These are phyloP conservation scores for Drosophila suboccidentalis DNA, from an alignment of 2,888 invertebrate genomes.

Conservation along the genomic window DNA sequence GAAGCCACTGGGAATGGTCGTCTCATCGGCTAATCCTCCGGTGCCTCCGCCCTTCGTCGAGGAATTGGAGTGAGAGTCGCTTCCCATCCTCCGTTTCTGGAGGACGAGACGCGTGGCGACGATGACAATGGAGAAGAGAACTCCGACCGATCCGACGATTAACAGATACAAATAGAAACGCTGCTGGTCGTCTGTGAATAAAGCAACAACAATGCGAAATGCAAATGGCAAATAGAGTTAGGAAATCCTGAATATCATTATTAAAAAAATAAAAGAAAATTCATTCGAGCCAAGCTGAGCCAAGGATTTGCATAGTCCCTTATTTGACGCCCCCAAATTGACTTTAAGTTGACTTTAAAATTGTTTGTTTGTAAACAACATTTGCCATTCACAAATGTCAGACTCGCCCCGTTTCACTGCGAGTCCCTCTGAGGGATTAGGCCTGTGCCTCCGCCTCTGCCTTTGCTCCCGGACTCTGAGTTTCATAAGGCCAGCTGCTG, in stretches of 20 bases:
- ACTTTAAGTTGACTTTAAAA: conserved; percentile 47
- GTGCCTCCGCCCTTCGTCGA: conserved; percentile 86
- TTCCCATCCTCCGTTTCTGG: conserved; percentile 88
- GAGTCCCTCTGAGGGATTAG: conserved; percentile 40
- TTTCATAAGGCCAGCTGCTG: conserved; percentile 10
- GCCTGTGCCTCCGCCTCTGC: neutral
- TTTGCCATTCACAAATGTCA: conserved; percentile 48
- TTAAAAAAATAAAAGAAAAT: conserved; percentile 12
- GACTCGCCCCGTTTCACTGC: conserved; percentile 12
- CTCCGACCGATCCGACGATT: conserved; percentile 90
- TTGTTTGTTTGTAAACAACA: conserved; percentile 52
- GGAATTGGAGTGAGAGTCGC: conserved; percentile 84
- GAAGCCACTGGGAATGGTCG: conserved; percentile 93
- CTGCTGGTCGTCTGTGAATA: conserved; percentile 83
- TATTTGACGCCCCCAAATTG: conserved; percentile 28
- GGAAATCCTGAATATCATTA: conserved; percentile 17
- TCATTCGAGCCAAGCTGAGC: conserved; percentile 30
- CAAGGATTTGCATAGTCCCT: conserved; percentile 37
- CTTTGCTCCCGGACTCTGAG: conserved; percentile 11
- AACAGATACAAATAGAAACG: conserved; percentile 93
- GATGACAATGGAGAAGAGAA: conserved; percentile 90
- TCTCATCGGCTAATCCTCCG: conserved; percentile 86
- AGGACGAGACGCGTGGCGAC: conserved; percentile 90
- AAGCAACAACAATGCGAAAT: neutral
- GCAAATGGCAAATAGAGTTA: neutral